Evolutionary conservation across 2,113 vertebrate genomes (phyloP).

Genomic region (Diphyllodes magnificus): DNA sequence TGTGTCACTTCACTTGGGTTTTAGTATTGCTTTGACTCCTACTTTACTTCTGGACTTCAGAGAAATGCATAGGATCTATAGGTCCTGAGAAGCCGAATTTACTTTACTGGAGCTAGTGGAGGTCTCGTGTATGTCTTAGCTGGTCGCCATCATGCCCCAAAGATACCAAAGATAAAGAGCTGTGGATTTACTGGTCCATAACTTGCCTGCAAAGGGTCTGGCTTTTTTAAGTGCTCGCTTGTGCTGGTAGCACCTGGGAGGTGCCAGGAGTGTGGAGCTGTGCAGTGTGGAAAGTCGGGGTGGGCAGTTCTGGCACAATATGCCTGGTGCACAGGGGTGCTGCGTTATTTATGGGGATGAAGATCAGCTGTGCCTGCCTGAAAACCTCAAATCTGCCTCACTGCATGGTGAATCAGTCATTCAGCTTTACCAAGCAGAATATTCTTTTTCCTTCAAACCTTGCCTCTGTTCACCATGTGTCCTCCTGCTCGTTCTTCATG

Average conservation of each 20-base stretch:
- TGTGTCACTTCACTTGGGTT: background rate
- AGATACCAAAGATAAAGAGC: background rate
- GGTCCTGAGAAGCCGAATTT: background rate
- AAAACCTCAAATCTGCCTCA: background rate
- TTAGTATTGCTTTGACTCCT: background rate
- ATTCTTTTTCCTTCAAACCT: background rate
- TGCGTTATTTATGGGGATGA: fast-evolving
- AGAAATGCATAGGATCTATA: background rate
- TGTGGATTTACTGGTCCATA: background rate
- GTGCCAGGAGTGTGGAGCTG: background rate
- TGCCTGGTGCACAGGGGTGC: background rate
- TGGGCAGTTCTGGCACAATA: background rate
- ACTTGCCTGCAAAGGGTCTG: background rate
- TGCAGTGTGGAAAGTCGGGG: fast-evolving
- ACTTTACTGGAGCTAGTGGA: background rate
- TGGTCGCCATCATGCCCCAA: background rate
- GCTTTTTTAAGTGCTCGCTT: background rate
- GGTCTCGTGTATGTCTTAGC: background rate
- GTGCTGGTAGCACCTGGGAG: background rate
- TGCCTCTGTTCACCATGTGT: background rate
- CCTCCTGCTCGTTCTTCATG: background rate
- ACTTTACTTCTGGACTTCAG: background rate
- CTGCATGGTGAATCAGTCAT: background rate
- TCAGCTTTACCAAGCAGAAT: background rate
- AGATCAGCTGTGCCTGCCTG: background rate